Percentiles rank a stretch among this genome's conserved stretches.
Evolutionary conservation across 92 coral and sea anemone species (phyloP).

Genomic region (Paragorgia papillata): DNA sequence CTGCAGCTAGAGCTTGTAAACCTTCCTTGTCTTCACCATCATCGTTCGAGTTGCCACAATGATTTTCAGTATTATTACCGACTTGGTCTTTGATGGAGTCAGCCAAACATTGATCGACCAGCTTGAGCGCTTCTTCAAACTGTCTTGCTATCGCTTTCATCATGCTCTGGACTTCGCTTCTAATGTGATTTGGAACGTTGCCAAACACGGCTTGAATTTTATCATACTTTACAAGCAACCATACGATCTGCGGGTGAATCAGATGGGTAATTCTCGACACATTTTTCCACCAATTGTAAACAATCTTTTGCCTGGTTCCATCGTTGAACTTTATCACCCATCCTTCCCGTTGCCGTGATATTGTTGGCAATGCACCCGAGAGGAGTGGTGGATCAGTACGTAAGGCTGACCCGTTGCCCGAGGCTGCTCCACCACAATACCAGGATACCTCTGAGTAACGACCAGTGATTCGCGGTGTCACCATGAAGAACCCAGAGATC

Average conservation of each 20-base stretch:
- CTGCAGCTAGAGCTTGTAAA: no score
- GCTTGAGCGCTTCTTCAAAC: not conserved
- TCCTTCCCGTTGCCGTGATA: conserved; percentile 4
- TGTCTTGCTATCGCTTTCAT: not conserved
- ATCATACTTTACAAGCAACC: conserved; percentile 20
- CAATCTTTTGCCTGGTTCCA: conserved; percentile 15
- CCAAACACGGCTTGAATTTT: not conserved
- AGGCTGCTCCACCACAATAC: conserved; percentile 18
- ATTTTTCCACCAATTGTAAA: conserved; percentile 20
- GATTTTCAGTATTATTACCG: no score
- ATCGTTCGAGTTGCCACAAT: no score
- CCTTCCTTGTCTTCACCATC: no score
- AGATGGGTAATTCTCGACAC: not conserved
- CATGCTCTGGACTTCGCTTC: not conserved
- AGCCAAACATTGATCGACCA: no score
- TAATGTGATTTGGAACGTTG: not conserved
- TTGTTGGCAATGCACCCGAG: conserved; percentile 15
- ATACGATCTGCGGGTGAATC: conserved; percentile 6
- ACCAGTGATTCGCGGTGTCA: conserved; percentile 32
- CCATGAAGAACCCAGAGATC: conserved; percentile 20
- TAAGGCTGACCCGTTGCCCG: not conserved
- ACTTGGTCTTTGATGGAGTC: no score
- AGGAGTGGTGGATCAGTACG: not conserved
- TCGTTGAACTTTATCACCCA: conserved; percentile 29
- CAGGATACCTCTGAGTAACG: conserved; percentile 8